Evolutionary conservation across 2,797 vertebrate species (phyloP), one percentile per base, ranked within the genome.

Genomic region (Buceros bicornis): DNA sequence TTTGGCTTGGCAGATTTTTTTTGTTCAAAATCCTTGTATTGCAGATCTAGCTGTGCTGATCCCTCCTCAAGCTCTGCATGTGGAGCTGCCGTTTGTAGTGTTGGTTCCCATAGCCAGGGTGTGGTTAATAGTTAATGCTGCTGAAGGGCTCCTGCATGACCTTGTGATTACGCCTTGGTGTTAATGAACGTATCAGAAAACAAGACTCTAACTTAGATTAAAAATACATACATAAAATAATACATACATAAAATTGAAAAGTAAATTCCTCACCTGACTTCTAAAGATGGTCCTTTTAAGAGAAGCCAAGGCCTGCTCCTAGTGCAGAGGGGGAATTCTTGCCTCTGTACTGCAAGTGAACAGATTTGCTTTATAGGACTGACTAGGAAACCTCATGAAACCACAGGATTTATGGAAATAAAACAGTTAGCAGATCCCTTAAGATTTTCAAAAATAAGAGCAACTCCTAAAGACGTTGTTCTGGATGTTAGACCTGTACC

Each of bases 401-500:
- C 51, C 56, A 26, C 6, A 48, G 16, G 26, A 72, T 64, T 54
- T 71, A 53, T 17, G 71, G 72, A 40, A 91, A 64, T 16, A 11
- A 24, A 64, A 37, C 28, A 61, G 51, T 74, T 51, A 78, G 54
- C 43, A 80, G 21, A 65, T 81, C 51, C 72, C 33, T 69, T 33
- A 69, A 37, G 20, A 48, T 50, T 60, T 66, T 65, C 19, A 33
- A 69, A 77, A 80, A 50, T 37, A 71, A 64, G 29, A 22, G 47
- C 56, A 53, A 17, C 22, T 82, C 3, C 11, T 70, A 25, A 66
- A 81, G 40, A 35, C 22, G 16, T 31, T 35, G 14, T 29, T 61
- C 4, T 8, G 4, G 24, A 0, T n/a, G 0, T 56, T 37, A 60
- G 28, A 53, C 17, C 56, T 31, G 0, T 26, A n/a, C 21, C 14